Evolutionary conservation across 2,113 vertebrate species (phyloP).

Genomic region (Megaceryle torquata): DNA sequence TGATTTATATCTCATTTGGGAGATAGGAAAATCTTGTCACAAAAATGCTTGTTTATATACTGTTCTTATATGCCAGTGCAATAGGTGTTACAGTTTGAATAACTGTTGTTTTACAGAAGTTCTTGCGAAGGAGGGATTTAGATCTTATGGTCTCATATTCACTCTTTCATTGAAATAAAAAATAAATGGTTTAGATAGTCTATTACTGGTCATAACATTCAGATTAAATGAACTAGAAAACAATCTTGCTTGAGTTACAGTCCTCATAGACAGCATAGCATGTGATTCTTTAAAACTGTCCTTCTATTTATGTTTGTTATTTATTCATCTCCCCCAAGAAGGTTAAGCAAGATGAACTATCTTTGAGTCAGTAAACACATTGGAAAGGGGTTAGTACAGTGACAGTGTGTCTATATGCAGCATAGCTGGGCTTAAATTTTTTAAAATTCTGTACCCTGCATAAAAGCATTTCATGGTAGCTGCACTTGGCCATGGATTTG

Average conservation of each 20-base stretch:
- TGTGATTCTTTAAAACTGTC: not conserved
- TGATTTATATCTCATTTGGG: not conserved
- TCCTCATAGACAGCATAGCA: not conserved
- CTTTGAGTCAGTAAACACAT: not conserved
- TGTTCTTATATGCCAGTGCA: not conserved
- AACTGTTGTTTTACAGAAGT: not conserved
- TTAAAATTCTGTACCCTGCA: not conserved
- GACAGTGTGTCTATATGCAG: not conserved
- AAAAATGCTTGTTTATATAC: not conserved
- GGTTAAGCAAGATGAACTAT: not conserved
- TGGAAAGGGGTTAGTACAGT: not conserved
- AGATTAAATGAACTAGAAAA: not conserved
- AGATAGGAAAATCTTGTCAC: not conserved
- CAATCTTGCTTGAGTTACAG: not conserved
- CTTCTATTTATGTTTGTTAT: not conserved
- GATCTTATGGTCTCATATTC: not conserved
- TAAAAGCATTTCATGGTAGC: not conserved
- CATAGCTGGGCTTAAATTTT: not conserved
- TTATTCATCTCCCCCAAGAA: not conserved
- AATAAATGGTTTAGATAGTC: not conserved
- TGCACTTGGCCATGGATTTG: not conserved
- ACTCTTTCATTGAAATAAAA: not conserved
- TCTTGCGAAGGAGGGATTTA: not conserved
- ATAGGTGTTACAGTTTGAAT: not conserved
- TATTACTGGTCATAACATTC: not conserved